These are phyloP conservation scores for Candoia aspera DNA, from an alignment of 2,113 vertebrate species.

Conservation along the genomic window DNA sequence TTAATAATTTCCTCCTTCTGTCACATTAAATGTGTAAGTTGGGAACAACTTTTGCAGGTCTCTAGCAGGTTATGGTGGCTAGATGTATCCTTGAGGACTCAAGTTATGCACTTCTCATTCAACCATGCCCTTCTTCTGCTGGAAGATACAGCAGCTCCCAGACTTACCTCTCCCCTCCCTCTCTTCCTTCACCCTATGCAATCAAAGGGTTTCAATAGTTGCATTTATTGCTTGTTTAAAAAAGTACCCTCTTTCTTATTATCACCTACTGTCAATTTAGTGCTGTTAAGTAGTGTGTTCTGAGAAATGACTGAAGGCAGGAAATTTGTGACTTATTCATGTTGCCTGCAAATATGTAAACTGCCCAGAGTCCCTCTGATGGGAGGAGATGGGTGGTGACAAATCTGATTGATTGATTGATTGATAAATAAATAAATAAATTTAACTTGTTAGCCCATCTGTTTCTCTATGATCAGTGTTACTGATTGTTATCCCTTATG, in stretches of 20 bases:
- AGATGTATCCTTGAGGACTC: too few relatives aligned
- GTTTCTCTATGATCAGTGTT: not conserved
- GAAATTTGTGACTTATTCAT: not conserved
- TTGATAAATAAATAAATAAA: too few relatives aligned
- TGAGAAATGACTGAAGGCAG: not conserved
- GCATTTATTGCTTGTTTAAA: not conserved
- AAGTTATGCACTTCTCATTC: too few relatives aligned
- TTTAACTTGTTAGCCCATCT: not conserved
- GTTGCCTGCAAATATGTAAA: too few relatives aligned
- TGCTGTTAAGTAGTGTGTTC: not conserved
- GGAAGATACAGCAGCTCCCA: not conserved
- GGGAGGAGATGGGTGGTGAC: too few relatives aligned
- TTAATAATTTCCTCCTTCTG: too few relatives aligned
- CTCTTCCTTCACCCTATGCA: too few relatives aligned
- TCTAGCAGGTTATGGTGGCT: not conserved
- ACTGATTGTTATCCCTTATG: not conserved
- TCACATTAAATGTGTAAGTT: not conserved
- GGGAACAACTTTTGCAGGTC: not conserved
- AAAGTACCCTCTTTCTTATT: too few relatives aligned
- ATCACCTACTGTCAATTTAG: not conserved
- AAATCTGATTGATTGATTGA: too few relatives aligned
- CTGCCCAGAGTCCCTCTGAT: too few relatives aligned
- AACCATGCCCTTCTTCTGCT: not conserved
- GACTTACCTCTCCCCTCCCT: too few relatives aligned
- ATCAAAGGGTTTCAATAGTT: not conserved